These are phyloP conservation scores for Apogon talboti DNA, from an alignment of 2,797 vertebrate species.

Conservation along the genomic window DNA sequence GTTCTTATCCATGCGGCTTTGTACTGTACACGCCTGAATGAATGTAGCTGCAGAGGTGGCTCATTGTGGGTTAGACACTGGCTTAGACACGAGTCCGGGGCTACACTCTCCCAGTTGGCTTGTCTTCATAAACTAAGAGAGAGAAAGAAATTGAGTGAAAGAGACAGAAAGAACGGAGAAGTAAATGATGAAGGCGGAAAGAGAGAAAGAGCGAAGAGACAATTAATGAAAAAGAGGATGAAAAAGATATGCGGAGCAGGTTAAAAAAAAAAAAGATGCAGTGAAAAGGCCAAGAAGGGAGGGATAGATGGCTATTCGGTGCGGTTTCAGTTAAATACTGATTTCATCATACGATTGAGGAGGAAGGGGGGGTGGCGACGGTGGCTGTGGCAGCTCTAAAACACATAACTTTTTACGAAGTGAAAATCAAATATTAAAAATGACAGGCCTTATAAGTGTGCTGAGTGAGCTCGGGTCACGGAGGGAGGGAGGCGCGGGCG, in stretches of 20 bases:
- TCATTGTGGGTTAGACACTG: conserved; percentile 30
- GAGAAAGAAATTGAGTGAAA: conserved; percentile 55
- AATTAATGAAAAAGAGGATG: conserved; percentile 59
- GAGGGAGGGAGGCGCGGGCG: conserved; percentile 97
- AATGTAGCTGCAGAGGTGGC: conserved; percentile 41
- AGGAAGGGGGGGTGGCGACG: conserved; percentile 16
- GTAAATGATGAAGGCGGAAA: conserved; percentile 60
- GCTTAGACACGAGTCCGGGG: conserved; percentile 38
- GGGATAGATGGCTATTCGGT: conserved; percentile 53
- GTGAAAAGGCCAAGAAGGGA: conserved; percentile 38
- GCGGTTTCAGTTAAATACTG: conserved; percentile 89
- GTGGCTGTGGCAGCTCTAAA: conserved; percentile 88
- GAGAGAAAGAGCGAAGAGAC: conserved; percentile 72
- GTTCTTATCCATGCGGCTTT: conserved; percentile 36
- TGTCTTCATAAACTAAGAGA: conserved; percentile 58
- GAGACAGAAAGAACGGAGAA: conserved; percentile 64
- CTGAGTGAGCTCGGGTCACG: conserved; percentile 99
- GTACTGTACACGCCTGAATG: conserved; percentile 39
- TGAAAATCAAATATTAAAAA: conserved; percentile 99
- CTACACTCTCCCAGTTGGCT: conserved; percentile 41
- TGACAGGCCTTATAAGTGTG: conserved; percentile 99
- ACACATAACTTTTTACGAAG: conserved; percentile 99
- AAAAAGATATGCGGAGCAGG: conserved; percentile 42
- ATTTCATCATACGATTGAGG: conserved; percentile 91
- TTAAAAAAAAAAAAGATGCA: conserved; percentile 68